Base-by-base conservation (phyloP, 1,140 invertebrate species). In the Eupristina koningsbergeri region DNA sequence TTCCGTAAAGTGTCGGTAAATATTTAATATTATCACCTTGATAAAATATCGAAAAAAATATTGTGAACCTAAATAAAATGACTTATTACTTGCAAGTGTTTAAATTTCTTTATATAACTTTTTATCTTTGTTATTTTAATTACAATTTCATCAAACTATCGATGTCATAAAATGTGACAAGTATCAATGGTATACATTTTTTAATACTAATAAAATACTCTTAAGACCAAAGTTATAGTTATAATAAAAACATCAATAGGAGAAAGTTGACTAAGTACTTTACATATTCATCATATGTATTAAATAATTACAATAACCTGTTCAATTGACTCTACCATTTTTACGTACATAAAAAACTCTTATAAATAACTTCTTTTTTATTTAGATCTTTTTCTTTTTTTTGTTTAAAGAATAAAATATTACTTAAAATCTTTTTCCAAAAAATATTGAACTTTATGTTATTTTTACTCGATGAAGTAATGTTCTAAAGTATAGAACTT, bases 141-240 rank as follows among this genome's bases (percentile, higher is more conserved):
- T 36, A 1, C 1, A 36, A 34, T 22, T 36, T 13, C 3, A 6
- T 15, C 36, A 34, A 1, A 34, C 26, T 29, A 7, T 39, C 36
- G 22, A 34, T 45, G 36, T 13, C 15, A 61, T 36, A 45, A 7
- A 31, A 1, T n/a, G 26, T 58, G 67, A 80, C 69, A 41, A 39
- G 13, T 80, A 80, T 80, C 67, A 58, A 73, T 73, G 79, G 31
- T 45, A 80, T 36, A 80, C 50, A 5, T 77, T 41, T 61, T 58
- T 41, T 58, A 77, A 63, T 39, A 19, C 1, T 50, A 77, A 61
- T 63, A 34, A 61, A 77, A 74, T 41, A 31, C 45, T 26, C 26
- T 5, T 47, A 31, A 13, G 8, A 74, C 11, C 50, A 31, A 74
- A 74, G 41, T 39, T 71, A 45, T n/a, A 41, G 36, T 7, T 41